Conservation (phyloP, 2,888 invertebrate species). For the Antheraea assamensis region DNA sequence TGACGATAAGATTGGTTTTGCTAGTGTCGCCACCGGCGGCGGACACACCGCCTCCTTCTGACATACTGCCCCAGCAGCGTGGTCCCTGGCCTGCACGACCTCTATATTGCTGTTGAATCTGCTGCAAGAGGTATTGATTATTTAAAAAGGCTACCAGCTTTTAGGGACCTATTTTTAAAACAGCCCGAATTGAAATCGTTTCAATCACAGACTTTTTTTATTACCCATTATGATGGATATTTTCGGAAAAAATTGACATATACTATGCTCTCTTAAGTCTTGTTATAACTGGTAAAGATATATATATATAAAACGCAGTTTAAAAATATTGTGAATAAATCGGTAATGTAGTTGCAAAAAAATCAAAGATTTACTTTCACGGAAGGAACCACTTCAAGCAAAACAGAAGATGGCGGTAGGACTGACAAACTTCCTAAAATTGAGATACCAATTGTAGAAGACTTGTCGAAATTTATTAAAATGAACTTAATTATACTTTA, state of each 20-base stretch:
- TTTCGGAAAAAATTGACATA: not conserved
- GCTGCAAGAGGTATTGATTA: constrained; percentile 48
- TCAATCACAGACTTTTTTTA: not conserved
- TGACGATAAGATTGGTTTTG: constrained; percentile 94
- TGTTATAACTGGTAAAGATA: not conserved
- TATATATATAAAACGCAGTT: not conserved
- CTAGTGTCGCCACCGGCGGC: constrained; percentile 71
- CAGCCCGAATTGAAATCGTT: no score
- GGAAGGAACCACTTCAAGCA: not conserved
- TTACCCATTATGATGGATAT: not conserved
- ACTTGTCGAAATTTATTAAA: no score
- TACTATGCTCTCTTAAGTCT: not conserved
- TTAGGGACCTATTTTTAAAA: no score
- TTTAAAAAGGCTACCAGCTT: not conserved
- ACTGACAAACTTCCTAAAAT: not conserved
- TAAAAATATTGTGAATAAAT: not conserved
- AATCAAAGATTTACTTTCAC: not conserved
- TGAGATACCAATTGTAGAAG: no score
- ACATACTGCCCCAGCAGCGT: constrained; percentile 77
- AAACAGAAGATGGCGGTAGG: not conserved
- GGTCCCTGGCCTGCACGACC: constrained; percentile 58
- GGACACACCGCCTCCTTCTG: constrained; percentile 72
- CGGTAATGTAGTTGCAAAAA: not conserved
- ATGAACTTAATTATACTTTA: no score
- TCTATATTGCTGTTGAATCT: constrained; percentile 75